Conservation (phyloP, 2,113 vertebrate species). For the Aepyceros melampus region DNA sequence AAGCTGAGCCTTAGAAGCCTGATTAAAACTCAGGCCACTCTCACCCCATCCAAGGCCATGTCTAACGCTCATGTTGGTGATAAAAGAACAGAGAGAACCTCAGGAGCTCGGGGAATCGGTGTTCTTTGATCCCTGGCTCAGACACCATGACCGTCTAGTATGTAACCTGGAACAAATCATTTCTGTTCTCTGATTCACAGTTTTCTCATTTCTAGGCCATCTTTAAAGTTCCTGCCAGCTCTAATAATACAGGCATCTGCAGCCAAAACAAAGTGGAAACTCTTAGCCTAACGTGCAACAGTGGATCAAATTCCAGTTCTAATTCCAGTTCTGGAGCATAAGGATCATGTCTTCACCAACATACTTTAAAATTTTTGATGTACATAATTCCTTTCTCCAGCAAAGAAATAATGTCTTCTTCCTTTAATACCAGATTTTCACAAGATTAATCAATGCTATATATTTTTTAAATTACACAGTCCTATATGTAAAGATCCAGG, state of each 20-base stretch:
- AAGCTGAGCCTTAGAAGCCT: background rate
- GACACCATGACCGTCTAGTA: background rate
- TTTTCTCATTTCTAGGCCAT: constrained; percentile 15
- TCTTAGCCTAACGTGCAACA: background rate
- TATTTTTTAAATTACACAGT: background rate
- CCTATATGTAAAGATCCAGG: background rate
- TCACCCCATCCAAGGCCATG: background rate
- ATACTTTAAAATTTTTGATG: background rate
- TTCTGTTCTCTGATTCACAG: background rate
- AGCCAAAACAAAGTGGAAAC: background rate
- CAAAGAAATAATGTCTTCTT: background rate
- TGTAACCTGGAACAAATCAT: background rate
- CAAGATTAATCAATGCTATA: background rate
- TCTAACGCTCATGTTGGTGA: background rate
- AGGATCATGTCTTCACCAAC: background rate
- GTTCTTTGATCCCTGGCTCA: background rate
- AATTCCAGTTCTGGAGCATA: background rate
- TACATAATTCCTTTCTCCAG: background rate
- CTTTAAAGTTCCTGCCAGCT: background rate
- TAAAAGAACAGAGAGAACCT: background rate
- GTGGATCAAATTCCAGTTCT: background rate
- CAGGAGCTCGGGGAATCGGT: no score
- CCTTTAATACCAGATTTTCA: background rate
- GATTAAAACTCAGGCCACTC: background rate
- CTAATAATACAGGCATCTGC: background rate